phyloP scores from a whole-genome alignment of 2,797 vertebrate species.

The Acropternis orthonyx region DNA sequence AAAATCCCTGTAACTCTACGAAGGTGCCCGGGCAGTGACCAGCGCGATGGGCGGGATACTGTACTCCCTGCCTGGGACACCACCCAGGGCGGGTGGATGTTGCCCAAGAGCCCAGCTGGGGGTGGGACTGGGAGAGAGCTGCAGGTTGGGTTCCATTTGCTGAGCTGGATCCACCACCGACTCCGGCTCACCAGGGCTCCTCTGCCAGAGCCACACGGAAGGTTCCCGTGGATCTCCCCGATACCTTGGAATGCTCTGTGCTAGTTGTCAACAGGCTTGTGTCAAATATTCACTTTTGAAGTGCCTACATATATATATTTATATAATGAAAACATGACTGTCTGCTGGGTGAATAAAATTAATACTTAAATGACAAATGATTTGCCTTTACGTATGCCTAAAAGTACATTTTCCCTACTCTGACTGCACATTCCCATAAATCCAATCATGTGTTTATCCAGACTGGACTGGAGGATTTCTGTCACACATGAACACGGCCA shows the following conservation, averaged over 20 bases:
- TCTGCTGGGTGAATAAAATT: conserved; percentile 32
- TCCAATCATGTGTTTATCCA: neutral
- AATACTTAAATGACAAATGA: neutral
- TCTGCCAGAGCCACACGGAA: neutral
- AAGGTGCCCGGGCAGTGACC: neutral
- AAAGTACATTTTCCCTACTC: neutral
- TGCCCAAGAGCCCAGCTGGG: neutral
- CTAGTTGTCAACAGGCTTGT: neutral
- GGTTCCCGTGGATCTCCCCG: neutral
- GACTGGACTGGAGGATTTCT: neutral
- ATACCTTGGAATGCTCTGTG: neutral
- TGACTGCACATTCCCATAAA: neutral
- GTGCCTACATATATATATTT: conserved; percentile 36
- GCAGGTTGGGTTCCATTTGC: accelerated
- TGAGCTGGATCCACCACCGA: neutral
- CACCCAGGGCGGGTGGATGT: accelerated
- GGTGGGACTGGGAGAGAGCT: neutral
- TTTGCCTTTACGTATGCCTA: neutral
- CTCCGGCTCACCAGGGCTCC: neutral
- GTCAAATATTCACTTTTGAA: neutral
- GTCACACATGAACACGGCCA: accelerated
- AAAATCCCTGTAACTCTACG: conserved; percentile 17
- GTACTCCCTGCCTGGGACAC: neutral
- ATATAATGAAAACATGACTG: neutral
- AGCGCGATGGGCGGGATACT: no score